Evolutionary conservation across 2,888 invertebrate species (phyloP).

Genomic region (Euspilapteryx auroguttella): DNA sequence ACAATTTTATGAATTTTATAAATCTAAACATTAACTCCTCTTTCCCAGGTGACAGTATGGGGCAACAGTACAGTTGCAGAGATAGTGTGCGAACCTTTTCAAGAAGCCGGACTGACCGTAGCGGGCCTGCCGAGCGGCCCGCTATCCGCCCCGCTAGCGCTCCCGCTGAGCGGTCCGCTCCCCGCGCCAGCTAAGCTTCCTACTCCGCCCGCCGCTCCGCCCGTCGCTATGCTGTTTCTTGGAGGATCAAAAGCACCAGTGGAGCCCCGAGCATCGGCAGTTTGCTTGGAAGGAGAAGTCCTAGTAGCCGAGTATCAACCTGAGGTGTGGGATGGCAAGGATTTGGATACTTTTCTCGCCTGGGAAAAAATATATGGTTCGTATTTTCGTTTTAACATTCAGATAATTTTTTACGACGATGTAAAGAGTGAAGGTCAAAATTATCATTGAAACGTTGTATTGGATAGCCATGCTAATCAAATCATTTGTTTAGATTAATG

Average conservation of each 20-base stretch:
- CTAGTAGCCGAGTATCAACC: slow-evolving; percentile 63
- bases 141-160: slow-evolving; percentile 25
- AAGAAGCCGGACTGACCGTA: slow-evolving; percentile 39
- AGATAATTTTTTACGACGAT: no score
- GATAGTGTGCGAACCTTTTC: slow-evolving; percentile 40
- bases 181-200: slow-evolving; percentile 23
- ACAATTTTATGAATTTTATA: no score
- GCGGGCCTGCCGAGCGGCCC: slow-evolving; percentile 41
- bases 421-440: no score
- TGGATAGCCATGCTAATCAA: no score
- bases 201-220: slow-evolving; percentile 22
- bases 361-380: slow-evolving; percentile 55
- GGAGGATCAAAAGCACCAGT: slow-evolving; percentile 67
- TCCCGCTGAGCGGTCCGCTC: slow-evolving; percentile 26
- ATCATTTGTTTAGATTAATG: no score
- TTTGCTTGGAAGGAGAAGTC: slow-evolving; percentile 65
- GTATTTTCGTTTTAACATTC: slow-evolving; percentile 10
- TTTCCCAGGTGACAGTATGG: slow-evolving; percentile 38
- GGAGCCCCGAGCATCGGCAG: slow-evolving; percentile 59
- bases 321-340: slow-evolving; percentile 55
- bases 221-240: slow-evolving; percentile 52
- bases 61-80: slow-evolving; percentile 46
- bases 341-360: slow-evolving; percentile 42
- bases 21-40: no score
- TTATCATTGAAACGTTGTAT: no score